Evolutionary conservation across 1,140 invertebrate species (phyloP), one percentile per base, ranked within the genome.

Genomic region (Mamestra configurata): DNA sequence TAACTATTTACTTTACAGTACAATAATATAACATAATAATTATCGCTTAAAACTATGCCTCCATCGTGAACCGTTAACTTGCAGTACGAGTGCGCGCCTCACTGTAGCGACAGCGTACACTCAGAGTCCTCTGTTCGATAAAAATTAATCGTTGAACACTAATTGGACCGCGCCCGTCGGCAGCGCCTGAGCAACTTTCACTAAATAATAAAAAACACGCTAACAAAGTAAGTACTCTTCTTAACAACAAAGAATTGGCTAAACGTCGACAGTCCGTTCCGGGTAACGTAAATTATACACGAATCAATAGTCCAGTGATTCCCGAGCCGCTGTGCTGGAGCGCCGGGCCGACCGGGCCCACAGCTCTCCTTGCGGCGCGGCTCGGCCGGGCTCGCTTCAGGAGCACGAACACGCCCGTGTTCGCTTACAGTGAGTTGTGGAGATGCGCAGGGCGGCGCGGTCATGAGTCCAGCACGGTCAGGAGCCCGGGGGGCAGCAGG

Each of bases 161-260:
- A 91, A 90, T 90, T 88, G 91, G 92, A 92, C 89, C 91, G 89
- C 90, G 91, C 89, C 90, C 90, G 88, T 86, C 86, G 87, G 87
- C 87, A 88, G 89, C 89, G 90, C 86, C 92, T 93, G 92, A 93
- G 92, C 93, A 94, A 93, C 93, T 94, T 94, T 94, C 93, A 94
- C 93, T 94, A 93, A 92, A 94, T 89, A 90, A 93, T 93, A 93
- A 91, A 86, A 92, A 93, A 92, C 90, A 88, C 89, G 88, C 89
- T 92, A 93, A 94, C 90, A 89, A 90, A 90, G 90, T 93, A 93
- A 93, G 91, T 93, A 92, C 92, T 90, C 86, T 80, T 93, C 88
- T 90, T 90, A 90, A 93, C 83, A 93, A 93, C 91, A 90, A 90
- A 90, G 85, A 92, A 93, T 94, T 93, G 84, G 90, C 91, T 93